Evolutionary conservation across 2,888 invertebrate genomes (phyloP).

Genomic region (Gnatocerus cornutus): DNA sequence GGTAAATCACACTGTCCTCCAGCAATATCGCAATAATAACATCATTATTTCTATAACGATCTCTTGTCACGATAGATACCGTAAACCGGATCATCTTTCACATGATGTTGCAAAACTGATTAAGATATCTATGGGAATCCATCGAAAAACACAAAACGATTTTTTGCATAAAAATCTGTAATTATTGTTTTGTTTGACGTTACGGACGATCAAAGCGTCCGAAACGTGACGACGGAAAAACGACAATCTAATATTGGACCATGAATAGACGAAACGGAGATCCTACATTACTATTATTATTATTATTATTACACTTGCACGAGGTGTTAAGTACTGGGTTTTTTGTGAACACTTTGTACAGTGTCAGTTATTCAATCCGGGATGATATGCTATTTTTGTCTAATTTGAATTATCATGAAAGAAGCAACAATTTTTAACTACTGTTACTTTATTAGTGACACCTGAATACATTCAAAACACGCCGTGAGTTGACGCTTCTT

Average conservation of each 20-base stretch:
- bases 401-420: constrained; percentile 22
- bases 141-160: constrained; percentile 24
- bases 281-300: constrained; percentile 18
- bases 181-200: constrained; percentile 42
- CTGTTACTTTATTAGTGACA: constrained; percentile 45
- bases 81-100: constrained; percentile 52
- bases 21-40: constrained; percentile 52
- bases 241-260: constrained; percentile 33
- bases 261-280: constrained; percentile 31
- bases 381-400: constrained; percentile 40
- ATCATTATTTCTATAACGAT: constrained; percentile 56
- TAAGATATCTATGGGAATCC: constrained; percentile 29
- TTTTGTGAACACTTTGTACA: constrained; percentile 8
- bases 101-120: constrained; percentile 41
- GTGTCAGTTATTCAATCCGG: constrained; percentile 22
- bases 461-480: constrained; percentile 34
- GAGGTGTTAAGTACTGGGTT: constrained; percentile 25
- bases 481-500: constrained; percentile 26
- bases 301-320: constrained; percentile 17
- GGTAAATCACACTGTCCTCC: constrained; percentile 48
- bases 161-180: constrained; percentile 35
- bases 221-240: constrained; percentile 32
- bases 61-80: constrained; percentile 55
- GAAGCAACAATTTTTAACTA: constrained; percentile 36
- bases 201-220: constrained; percentile 31